These are phyloP conservation scores for Zaprionus kolodkinae DNA, from an alignment of 1,140 invertebrate species.

Conservation along the genomic window DNA sequence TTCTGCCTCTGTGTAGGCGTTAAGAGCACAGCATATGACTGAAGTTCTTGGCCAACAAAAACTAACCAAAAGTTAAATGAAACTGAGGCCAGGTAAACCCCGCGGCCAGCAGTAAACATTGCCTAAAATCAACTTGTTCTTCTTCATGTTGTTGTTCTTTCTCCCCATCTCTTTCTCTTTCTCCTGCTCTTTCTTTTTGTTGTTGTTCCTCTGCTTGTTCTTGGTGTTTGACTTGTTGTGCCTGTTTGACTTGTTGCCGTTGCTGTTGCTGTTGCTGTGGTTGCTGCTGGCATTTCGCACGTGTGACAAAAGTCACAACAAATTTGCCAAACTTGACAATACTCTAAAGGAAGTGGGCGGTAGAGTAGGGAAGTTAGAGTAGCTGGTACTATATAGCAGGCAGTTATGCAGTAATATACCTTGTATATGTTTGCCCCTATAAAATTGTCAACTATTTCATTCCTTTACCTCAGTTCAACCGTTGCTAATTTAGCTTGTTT, in stretches of 20 bases:
- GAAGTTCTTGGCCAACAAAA: neutral
- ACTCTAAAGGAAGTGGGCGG: neutral
- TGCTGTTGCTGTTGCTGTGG: neutral
- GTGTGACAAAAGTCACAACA: constrained; percentile 28
- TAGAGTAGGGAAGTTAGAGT: neutral
- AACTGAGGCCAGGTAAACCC: constrained; percentile 12
- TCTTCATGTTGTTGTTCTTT: constrained; percentile 1
- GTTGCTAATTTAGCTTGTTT: neutral
- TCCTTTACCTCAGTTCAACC: neutral
- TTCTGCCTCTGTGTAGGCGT: constrained; percentile 17
- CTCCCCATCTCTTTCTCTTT: neutral
- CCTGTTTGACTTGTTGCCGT: constrained; percentile 1
- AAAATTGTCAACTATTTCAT: no score
- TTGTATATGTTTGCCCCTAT: no score
- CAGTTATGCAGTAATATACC: no score
- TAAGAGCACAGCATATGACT: neutral
- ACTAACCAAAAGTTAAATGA: constrained; percentile 34
- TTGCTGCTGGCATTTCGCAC: constrained; percentile 17
- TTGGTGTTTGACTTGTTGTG: constrained; percentile 18
- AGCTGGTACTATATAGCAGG: neutral
- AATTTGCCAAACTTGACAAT: neutral
- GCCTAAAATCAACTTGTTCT: constrained; percentile 13
- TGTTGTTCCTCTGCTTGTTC: neutral
- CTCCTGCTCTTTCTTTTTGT: neutral
- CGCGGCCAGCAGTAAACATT: constrained; percentile 26